Conservation (phyloP, 2,888 invertebrate genomes). For the Apotomis capreana region DNA sequence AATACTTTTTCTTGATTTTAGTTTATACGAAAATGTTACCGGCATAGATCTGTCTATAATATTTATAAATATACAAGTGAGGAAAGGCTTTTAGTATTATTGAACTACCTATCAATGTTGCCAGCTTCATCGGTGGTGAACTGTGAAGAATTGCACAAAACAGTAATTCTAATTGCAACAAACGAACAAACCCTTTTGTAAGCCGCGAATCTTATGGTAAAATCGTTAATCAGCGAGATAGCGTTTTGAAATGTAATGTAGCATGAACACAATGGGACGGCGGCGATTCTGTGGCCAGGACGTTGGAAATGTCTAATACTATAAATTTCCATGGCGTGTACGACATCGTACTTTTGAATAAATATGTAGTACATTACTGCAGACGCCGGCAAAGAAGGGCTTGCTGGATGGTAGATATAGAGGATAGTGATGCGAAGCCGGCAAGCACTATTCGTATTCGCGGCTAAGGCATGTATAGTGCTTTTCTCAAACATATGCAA, state of each 20-base stretch:
- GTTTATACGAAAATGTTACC: no score
- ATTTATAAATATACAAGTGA: no score
- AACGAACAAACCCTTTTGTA: conserved; percentile 42
- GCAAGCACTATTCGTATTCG: no score
- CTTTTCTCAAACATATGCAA: no score
- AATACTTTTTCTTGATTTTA: no score
- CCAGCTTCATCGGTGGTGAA: background rate
- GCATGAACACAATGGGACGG: conserved; percentile 39
- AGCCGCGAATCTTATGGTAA: conserved; percentile 41
- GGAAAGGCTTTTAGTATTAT: no score
- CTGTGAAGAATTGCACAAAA: conserved; percentile 39
- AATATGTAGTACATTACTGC: no score
- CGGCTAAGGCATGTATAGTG: no score
- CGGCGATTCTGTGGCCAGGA: conserved; percentile 15
- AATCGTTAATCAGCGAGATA: conserved; percentile 40
- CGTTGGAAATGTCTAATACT: background rate
- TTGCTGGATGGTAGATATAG: no score
- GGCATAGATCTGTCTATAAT: no score
- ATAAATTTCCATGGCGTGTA: background rate
- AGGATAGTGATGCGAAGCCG: no score
- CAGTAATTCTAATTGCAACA: conserved; percentile 33
- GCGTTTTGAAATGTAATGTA: conserved; percentile 41
- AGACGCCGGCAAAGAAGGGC: no score
- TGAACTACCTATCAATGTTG: conserved; percentile 2
- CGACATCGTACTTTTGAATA: background rate